phyloP scores from a whole-genome alignment of 1,140 invertebrate genomes.

The Kradibia gibbosae region DNA sequence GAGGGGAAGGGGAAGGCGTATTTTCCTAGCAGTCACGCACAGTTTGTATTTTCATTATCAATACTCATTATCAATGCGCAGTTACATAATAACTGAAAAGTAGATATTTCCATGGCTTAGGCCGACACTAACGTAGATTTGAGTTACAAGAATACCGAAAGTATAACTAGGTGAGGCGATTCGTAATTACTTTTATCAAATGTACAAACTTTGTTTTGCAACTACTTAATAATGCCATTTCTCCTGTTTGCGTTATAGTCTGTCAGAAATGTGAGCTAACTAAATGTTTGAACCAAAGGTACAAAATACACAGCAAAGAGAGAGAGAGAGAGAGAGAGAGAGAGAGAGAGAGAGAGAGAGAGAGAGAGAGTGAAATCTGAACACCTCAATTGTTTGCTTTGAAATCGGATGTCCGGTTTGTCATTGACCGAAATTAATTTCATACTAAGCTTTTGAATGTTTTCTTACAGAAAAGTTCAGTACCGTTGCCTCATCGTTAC shows the following conservation, averaged over 20 bases:
- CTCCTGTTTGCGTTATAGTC: not conserved
- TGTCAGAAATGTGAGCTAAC: not conserved
- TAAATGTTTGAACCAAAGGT: slow-evolving; percentile 6
- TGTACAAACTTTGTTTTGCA: not conserved
- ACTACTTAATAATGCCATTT: not conserved
- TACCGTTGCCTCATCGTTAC: too few species aligned
- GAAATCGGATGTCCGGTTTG: slow-evolving; percentile 40
- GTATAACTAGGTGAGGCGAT: slow-evolving; percentile 34
- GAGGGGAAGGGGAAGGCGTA: not conserved
- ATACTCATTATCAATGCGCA: slow-evolving; percentile 51
- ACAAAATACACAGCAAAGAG: too few species aligned
- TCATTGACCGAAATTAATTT: slow-evolving; percentile 26
- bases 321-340: too few species aligned
- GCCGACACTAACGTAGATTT: slow-evolving; percentile 17
- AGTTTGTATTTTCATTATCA: slow-evolving; percentile 44
- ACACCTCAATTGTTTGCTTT: slow-evolving; percentile 27
- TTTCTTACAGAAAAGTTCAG: too few species aligned
- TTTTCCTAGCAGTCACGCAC: slow-evolving; percentile 46
- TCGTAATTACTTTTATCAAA: slow-evolving; percentile 22
- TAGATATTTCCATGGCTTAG: slow-evolving; percentile 38
- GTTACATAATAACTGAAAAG: slow-evolving; percentile 50
- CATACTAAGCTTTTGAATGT: slow-evolving; percentile 21
- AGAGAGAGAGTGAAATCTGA: slow-evolving; percentile 7
- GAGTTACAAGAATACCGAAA: slow-evolving; percentile 39
- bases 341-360: too few species aligned